Evolutionary conservation across 2,797 vertebrate species (phyloP).

Genomic region (Luscinia megarhynchos): DNA sequence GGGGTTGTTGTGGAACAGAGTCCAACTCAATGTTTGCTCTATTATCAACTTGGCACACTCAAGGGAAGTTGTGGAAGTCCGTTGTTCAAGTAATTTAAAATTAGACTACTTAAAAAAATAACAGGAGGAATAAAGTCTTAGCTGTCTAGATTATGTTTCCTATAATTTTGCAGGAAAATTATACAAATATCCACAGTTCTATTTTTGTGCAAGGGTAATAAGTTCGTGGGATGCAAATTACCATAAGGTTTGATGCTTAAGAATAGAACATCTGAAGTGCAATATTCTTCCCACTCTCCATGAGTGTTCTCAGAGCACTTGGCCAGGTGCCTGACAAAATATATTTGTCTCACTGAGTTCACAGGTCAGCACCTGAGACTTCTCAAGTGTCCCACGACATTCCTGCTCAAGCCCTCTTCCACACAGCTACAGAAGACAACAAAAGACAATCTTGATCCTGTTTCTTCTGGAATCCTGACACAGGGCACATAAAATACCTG

Average conservation of each 20-base stretch:
- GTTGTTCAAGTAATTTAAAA: slow-evolving; percentile 34
- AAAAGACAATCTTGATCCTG: not conserved
- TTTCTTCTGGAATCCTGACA: not conserved
- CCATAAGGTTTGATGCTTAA: not conserved
- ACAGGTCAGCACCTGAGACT: not conserved
- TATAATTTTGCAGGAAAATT: not conserved
- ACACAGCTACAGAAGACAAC: not conserved
- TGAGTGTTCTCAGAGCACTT: not conserved
- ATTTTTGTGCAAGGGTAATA: not conserved
- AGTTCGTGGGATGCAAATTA: not conserved
- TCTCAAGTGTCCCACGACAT: not conserved
- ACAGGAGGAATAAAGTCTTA: not conserved
- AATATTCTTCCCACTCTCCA: not conserved
- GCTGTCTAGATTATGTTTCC: not conserved
- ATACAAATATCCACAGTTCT: not conserved
- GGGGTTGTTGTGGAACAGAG: not conserved
- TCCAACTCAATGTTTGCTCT: slow-evolving; percentile 9
- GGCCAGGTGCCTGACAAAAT: not conserved
- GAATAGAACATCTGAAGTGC: not conserved
- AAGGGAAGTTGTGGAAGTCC: slow-evolving; percentile 42
- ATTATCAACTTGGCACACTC: slow-evolving; percentile 34
- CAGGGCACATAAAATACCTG: not conserved
- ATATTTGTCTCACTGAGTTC: not conserved
- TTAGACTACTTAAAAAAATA: slow-evolving; percentile 2
- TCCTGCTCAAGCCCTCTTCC: not conserved